Conservation (phyloP, 35 echinoderm and acorn worm genomes). For the Heliocidaris erythrogramma region DNA sequence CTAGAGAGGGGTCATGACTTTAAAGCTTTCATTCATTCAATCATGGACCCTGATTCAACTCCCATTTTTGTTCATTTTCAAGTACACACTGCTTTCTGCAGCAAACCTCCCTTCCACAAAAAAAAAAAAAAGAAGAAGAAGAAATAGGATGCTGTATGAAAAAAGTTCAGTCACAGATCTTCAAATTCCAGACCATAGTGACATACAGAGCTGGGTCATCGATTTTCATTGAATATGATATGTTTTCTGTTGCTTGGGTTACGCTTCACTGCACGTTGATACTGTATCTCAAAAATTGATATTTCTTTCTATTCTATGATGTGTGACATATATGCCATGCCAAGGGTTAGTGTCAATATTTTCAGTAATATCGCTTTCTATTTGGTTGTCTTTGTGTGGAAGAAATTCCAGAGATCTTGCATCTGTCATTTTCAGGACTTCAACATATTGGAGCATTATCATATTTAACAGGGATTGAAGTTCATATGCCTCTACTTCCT, state of each 20-base stretch:
- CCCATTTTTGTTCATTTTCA: neutral
- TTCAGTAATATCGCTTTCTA: neutral
- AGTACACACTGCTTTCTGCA: neutral
- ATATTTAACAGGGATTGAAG: no score
- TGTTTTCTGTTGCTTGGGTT: neutral
- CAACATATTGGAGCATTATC: neutral
- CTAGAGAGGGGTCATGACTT: no score
- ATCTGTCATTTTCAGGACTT: constrained; percentile 7
- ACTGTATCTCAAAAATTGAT: neutral
- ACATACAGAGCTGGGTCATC: neutral
- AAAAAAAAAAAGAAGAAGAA: no score
- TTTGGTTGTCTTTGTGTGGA: neutral
- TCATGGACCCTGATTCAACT: no score
- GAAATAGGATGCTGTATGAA: neutral
- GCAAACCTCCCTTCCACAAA: neutral
- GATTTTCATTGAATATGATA: neutral
- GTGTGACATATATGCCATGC: neutral
- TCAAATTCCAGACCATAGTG: neutral
- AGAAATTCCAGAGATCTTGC: neutral
- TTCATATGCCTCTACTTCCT: no score
- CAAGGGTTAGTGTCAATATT: neutral
- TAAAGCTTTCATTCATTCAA: no score
- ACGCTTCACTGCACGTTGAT: neutral
- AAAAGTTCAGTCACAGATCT: neutral
- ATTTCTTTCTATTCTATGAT: neutral